These are phyloP conservation scores for Enteromius afrohamiltoni DNA, from an alignment of 2,797 vertebrate species.

Conservation along the genomic window DNA sequence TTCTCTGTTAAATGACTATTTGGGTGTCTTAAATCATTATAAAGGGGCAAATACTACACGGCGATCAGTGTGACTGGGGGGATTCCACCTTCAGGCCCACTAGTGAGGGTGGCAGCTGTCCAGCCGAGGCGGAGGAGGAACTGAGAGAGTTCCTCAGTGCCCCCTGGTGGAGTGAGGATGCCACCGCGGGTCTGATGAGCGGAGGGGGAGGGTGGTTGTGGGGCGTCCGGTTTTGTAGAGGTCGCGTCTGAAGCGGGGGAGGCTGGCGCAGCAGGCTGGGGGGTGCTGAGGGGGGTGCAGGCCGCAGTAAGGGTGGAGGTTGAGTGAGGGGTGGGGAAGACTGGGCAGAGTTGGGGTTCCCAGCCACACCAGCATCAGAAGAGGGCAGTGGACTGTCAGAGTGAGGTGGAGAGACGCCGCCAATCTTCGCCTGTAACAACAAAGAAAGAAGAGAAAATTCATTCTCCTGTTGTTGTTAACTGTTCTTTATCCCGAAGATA, in stretches of 20 bases:
- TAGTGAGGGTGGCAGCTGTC: slow-evolving; percentile 81
- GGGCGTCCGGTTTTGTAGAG: slow-evolving; percentile 83
- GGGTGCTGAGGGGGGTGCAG: slow-evolving; percentile 78
- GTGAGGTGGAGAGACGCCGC: slow-evolving; percentile 72
- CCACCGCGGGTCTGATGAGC: slow-evolving; percentile 83
- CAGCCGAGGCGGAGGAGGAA: slow-evolving; percentile 59
- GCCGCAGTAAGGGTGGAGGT: slow-evolving; percentile 79
- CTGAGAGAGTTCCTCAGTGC: slow-evolving; percentile 66
- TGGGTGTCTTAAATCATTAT: slow-evolving; percentile 15
- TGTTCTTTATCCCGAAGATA: background rate
- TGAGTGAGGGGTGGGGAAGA: slow-evolving; percentile 74
- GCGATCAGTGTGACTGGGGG: slow-evolving; percentile 74
- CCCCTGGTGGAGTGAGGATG: slow-evolving; percentile 71
- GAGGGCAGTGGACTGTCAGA: slow-evolving; percentile 64
- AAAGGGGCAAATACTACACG: slow-evolving; percentile 15
- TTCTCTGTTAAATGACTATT: slow-evolving; percentile 18
- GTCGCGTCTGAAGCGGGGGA: slow-evolving; percentile 81
- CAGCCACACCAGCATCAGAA: slow-evolving; percentile 53
- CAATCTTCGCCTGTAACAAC: slow-evolving; percentile 79
- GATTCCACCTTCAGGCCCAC: slow-evolving; percentile 83
- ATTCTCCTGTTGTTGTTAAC: background rate
- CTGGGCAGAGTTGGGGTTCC: slow-evolving; percentile 59
- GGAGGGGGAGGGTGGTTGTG: slow-evolving; percentile 90
- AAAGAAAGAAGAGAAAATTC: background rate
- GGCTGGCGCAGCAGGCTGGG: slow-evolving; percentile 81